phyloP scores from a whole-genome alignment of 64 coral and sea anemone genomes.

The Orbicella faveolata region DNA sequence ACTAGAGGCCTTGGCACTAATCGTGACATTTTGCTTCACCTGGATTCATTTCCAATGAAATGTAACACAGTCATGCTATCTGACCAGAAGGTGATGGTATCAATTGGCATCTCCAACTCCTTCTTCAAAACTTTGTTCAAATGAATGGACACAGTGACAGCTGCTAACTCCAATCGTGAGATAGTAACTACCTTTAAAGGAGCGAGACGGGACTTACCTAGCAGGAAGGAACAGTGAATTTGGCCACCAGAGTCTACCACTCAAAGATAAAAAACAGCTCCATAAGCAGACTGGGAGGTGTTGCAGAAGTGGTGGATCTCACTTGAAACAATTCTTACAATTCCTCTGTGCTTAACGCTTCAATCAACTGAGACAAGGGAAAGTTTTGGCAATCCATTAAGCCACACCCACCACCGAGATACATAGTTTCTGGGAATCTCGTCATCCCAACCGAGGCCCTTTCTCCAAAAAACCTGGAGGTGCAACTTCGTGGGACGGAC shows the following conservation, averaged over 20 bases:
- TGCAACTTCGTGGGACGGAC: not conserved
- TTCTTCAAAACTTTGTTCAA: not conserved
- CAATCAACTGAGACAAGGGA: not conserved
- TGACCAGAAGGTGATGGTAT: not conserved
- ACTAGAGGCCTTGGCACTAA: no score
- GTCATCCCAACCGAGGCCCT: not conserved
- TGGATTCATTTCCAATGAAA: not conserved
- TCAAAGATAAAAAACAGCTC: constrained; percentile 15
- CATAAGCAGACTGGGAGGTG: constrained; percentile 10
- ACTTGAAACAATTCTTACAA: not conserved
- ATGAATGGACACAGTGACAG: no score
- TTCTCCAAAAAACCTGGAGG: not conserved
- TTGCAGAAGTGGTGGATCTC: constrained; percentile 24
- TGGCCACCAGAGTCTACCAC: not conserved
- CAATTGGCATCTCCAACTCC: not conserved
- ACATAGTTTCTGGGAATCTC: not conserved
- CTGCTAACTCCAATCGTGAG: no score
- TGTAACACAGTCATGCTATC: not conserved
- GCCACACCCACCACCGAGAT: constrained; percentile 14
- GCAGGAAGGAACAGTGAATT: not conserved
- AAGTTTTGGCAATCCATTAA: not conserved
- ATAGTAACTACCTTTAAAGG: not conserved
- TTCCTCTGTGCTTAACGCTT: not conserved
- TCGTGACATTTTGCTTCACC: no score
- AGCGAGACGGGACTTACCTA: not conserved